Evolutionary conservation across 2,113 vertebrate species (phyloP), one percentile per base, ranked within the genome.

Genomic region (Mohoua ochrocephala): DNA sequence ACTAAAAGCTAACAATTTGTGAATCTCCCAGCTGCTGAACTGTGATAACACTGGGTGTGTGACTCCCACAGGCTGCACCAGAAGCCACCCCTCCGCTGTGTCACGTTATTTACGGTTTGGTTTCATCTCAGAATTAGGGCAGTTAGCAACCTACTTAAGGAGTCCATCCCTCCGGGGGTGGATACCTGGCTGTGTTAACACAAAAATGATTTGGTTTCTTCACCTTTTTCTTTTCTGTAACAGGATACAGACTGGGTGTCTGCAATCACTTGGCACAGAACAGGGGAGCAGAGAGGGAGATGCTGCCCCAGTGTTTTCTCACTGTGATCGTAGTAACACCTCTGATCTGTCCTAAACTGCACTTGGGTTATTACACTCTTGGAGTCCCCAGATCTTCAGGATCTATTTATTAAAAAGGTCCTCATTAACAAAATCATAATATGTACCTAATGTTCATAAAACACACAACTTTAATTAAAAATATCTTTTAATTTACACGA

Each of bases 401-500:
- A 28, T 56, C 9, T 42, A 17, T 17, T 85, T 73, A 54, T 67
- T 42, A 33, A 53, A 68, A 73, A 64, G 27, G 8, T 50, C 84
- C 52, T 75, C 41, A 22, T 74, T 74, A 75, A 61, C 65, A 69
- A 77, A 86, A 85, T 21, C 5, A 16, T 30, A 35, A 44, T 49
- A 60, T 12, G 39, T 35, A 39, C 13, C 10, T 67, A 28, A 42
- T 27, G 15, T 50, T 96, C 44, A 93, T 15, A 82, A 95, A 95
- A 7, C 53, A 94, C 26, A 71, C 4, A 4, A n/a, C 3, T 41
- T 89, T 61, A 74, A 73, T 89, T 84, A 33, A 67, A 97, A 97
- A 96, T 80, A 75, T 68, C 4, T 77, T 96, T 97, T 97, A 87
- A 94, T 96, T 96, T 84, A 91, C 73, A 92, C 27, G 44, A 39